Conservation (phyloP, 2,888 invertebrate species). For the Conistra vaccinii region DNA sequence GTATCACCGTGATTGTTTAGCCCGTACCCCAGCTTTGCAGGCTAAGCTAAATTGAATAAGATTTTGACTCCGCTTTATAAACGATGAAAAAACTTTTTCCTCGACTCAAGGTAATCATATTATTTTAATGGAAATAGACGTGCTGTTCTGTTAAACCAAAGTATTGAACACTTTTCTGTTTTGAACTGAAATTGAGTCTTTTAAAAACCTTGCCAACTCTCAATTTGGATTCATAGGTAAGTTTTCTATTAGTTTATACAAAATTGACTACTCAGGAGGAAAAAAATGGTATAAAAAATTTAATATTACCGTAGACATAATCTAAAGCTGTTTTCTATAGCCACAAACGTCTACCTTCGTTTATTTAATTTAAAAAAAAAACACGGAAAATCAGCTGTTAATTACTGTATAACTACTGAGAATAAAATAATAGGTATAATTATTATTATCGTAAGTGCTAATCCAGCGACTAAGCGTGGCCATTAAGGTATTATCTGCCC, state of each 20-base stretch:
- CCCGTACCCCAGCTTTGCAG: constrained; percentile 18
- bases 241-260: neutral
- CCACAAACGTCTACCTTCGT: too few species aligned
- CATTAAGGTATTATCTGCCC: constrained; percentile 49
- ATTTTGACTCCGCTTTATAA: constrained; percentile 28
- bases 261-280: neutral
- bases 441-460: constrained; percentile 35
- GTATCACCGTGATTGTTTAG: constrained; percentile 33
- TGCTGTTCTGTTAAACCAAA: constrained; percentile 21
- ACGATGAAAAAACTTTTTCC: constrained; percentile 36
- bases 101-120: constrained; percentile 34
- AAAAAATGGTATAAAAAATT: neutral
- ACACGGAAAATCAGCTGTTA: constrained; percentile 33
- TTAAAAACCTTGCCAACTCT: neutral
- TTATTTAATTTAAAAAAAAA: too few species aligned
- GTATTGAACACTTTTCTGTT: neutral
- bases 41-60: constrained; percentile 56
- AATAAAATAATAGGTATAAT: constrained; percentile 30
- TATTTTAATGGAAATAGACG: constrained; percentile 22
- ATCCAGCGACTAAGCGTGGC: constrained; percentile 44
- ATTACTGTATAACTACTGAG: constrained; percentile 27
- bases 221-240: neutral
- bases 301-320: neutral
- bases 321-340: neutral
- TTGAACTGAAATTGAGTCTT: neutral